A percentile compares a stretch with the other conserved stretches of the same genome.
phyloP scores from a whole-genome alignment of 2,888 invertebrate genomes.

The Ferdinandea cuprea region DNA sequence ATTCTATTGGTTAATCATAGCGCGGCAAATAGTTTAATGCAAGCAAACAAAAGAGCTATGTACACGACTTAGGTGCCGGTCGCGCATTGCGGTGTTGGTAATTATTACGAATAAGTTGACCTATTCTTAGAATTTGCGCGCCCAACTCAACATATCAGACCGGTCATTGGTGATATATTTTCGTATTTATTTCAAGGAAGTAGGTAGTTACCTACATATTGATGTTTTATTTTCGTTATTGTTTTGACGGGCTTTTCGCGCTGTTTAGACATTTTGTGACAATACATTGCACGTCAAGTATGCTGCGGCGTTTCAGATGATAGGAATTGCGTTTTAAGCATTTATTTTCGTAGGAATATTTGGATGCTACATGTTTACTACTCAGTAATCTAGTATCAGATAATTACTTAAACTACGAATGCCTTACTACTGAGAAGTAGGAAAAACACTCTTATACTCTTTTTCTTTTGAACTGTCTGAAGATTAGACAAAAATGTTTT shows the following conservation, averaged over 20 bases:
- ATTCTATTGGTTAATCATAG: conserved; percentile 51
- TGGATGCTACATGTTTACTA: no score
- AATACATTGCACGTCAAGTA: no score
- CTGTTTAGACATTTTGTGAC: background rate
- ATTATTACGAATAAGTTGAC: conserved; percentile 20
- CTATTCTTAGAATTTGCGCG: conserved; percentile 35
- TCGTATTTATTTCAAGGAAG: conserved; percentile 20
- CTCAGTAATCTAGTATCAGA: no score
- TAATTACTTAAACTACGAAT: no score
- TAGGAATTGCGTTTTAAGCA: background rate
- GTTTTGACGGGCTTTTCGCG: background rate
- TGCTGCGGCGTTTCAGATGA: background rate
- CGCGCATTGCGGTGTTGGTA: background rate
- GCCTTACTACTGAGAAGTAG: no score
- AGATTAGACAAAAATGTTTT: no score
- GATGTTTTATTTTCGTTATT: background rate
- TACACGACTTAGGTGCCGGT: background rate
- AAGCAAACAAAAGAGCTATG: conserved; percentile 13
- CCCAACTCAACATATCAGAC: background rate
- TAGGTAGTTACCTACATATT: no score
- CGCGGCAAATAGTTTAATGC: background rate
- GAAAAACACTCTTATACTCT: no score
- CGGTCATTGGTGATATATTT: conserved; percentile 21
- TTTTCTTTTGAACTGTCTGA: no score
- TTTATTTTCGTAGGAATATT: no score